Percentiles rank a stretch among this genome's conserved stretches.
Evolutionary conservation across 2,797 vertebrate genomes (phyloP).

Genomic region (Craterocephalus amniculus): DNA sequence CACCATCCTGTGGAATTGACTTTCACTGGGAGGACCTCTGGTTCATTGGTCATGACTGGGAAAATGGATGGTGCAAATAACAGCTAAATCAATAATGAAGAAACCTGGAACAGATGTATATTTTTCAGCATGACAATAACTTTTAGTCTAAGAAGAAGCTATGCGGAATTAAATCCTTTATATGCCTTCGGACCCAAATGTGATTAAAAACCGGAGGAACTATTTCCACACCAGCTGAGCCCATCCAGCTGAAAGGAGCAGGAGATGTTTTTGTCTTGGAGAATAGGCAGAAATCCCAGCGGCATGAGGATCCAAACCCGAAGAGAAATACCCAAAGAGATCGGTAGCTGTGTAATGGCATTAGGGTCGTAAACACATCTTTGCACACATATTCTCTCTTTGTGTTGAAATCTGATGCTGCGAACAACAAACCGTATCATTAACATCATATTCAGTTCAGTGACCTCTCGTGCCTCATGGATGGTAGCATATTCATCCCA

Average conservation of each 20-base stretch:
- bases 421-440: background rate
- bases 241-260: background rate
- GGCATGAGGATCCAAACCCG: background rate
- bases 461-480: background rate
- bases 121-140: background rate
- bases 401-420: background rate
- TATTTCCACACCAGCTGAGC: background rate
- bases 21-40: no score
- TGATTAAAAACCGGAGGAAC: background rate
- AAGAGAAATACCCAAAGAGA: background rate
- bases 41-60: no score
- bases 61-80: background rate
- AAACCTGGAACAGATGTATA: background rate
- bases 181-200: background rate
- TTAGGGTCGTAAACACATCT: background rate
- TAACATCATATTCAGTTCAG: background rate
- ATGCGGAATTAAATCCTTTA: background rate
- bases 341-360: background rate
- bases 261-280: background rate
- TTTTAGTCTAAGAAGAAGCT: background rate
- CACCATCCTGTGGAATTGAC: background rate
- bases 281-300: background rate
- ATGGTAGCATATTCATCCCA: background rate
- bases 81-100: background rate
- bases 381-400: background rate